Percentiles rank a stretch among this genome's conserved stretches.
Conservation (phyloP, 2,797 vertebrate genomes). For the Hemibagrus guttatus region DNA sequence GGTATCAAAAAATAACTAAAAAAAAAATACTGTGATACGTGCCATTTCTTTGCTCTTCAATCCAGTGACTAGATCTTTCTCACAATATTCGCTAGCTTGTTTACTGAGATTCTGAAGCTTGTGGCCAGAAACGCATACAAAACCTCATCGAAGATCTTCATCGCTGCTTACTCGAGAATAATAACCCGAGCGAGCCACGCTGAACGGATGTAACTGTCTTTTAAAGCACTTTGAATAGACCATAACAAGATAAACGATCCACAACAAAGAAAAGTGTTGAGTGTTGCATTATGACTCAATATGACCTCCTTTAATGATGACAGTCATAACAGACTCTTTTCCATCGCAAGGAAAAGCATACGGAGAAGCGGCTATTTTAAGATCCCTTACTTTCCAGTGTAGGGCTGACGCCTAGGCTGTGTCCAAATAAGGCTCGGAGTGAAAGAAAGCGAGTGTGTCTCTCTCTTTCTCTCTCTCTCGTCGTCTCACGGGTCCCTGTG, state of each 20-base stretch:
- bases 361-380: slow-evolving; percentile 28
- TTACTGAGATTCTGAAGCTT: neutral
- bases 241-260: neutral
- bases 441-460: neutral
- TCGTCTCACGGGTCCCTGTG: neutral
- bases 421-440: slow-evolving; percentile 36
- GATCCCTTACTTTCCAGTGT: slow-evolving; percentile 11
- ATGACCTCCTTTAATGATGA: neutral
- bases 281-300: neutral
- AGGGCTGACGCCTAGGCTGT: slow-evolving; percentile 4
- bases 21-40: neutral
- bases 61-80: neutral
- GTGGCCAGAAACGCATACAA: neutral
- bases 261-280: neutral
- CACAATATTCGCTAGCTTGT: neutral
- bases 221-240: neutral
- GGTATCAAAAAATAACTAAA: neutral
- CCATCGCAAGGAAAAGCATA: neutral
- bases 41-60: neutral
- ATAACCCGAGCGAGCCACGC: neutral
- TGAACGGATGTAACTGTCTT: neutral
- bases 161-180: neutral
- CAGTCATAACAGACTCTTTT: slow-evolving; percentile 3
- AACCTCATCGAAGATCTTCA: neutral
- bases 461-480: neutral